Conservation (phyloP, 1,140 invertebrate genomes). For the Sarcophaga bullata region DNA sequence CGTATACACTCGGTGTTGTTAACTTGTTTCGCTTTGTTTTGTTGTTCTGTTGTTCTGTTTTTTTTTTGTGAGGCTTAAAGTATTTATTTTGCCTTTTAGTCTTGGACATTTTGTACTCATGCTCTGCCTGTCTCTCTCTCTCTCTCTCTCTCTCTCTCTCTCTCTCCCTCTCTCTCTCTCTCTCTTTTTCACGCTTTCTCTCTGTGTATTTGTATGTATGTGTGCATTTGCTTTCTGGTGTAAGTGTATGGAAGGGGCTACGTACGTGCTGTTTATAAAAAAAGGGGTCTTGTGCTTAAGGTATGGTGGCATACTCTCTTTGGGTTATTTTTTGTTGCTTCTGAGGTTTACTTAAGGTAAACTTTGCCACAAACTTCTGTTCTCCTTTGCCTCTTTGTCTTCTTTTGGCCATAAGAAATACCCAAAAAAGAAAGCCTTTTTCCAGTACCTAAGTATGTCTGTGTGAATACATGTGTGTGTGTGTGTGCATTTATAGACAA, state of each 20-base stretch:
- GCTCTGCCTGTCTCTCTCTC: too few species aligned
- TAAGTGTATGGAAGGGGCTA: not conserved
- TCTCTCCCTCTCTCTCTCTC: too few species aligned
- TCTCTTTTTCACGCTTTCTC: too few species aligned
- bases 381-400: not conserved
- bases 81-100: not conserved
- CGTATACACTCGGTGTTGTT: not conserved
- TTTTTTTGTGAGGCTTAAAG: not conserved
- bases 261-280: not conserved
- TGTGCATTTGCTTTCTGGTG: not conserved
- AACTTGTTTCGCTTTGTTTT: not conserved
- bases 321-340: not conserved
- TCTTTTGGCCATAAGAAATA: conserved; percentile 12
- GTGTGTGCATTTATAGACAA: too few species aligned
- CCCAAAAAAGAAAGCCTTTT: not conserved
- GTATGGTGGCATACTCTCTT: not conserved
- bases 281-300: too few species aligned
- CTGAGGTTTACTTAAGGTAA: conserved; percentile 37
- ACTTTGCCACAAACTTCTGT: not conserved
- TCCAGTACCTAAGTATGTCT: too few species aligned
- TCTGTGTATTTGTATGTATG: too few species aligned
- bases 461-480: too few species aligned
- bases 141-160: too few species aligned
- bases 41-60: too few species aligned
- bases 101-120: not conserved